A percentile compares a stretch with the other conserved stretches of the same genome.
phyloP scores from a whole-genome alignment of 2,113 vertebrate genomes.

The Grammomys surdaster region DNA sequence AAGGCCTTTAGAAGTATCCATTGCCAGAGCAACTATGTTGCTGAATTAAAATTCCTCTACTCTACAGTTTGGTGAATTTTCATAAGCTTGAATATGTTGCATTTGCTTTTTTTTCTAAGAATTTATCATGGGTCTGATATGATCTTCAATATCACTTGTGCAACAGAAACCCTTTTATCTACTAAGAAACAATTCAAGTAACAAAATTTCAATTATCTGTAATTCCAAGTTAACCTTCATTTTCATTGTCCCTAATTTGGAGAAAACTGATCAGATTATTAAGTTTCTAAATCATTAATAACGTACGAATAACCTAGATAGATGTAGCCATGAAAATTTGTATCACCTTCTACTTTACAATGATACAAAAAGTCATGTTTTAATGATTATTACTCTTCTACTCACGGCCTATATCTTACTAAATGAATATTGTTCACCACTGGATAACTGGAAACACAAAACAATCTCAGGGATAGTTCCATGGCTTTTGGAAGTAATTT shows the following conservation, averaged over 20 bases:
- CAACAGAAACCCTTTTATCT: background rate
- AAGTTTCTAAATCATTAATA: background rate
- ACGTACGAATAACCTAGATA: background rate
- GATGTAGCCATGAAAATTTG: background rate
- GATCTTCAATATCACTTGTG: background rate
- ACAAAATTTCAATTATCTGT: background rate
- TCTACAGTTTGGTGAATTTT: background rate
- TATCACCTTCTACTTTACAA: background rate
- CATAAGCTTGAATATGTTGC: background rate
- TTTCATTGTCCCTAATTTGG: background rate
- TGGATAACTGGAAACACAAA: background rate
- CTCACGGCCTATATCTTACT: background rate
- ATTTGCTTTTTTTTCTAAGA: background rate
- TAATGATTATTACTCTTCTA: constrained; percentile 6
- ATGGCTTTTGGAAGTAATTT: background rate
- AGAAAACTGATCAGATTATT: background rate
- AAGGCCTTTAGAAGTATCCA: too few species aligned
- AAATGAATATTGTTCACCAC: background rate
- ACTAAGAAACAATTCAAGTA: background rate
- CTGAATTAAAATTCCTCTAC: too few species aligned
- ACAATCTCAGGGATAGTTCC: background rate
- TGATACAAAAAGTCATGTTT: background rate
- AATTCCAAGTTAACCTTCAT: background rate
- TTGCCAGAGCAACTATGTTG: too few species aligned
- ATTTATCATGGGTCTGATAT: background rate